Percentiles rank a stretch among this genome's conserved stretches.
Conservation (phyloP, 2,113 vertebrate species). For the Eonycteris spelaea region DNA sequence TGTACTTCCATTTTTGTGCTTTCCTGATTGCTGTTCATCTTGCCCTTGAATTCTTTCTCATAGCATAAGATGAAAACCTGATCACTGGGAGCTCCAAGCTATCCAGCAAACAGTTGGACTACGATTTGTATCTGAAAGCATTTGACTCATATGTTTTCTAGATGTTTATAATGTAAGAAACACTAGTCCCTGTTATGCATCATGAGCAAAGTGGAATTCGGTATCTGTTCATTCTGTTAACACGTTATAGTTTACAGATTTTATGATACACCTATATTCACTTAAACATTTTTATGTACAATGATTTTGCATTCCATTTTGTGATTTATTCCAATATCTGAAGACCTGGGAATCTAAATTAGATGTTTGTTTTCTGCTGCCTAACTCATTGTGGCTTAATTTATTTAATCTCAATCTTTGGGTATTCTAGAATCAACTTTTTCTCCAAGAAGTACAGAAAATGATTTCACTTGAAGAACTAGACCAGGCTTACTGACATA, state of each 20-base stretch:
- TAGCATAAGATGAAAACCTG: no score
- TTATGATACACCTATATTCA: neutral
- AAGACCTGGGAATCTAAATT: neutral
- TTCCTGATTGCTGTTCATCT: no score
- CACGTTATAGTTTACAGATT: neutral
- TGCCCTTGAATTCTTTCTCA: no score
- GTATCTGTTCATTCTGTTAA: neutral
- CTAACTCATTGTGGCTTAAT: neutral
- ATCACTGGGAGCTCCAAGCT: no score
- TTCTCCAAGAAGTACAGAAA: neutral
- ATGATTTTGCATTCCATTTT: neutral
- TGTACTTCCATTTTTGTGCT: no score
- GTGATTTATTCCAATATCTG: neutral
- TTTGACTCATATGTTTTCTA: neutral
- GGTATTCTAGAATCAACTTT: neutral
- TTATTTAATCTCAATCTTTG: neutral
- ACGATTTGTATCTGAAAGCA: neutral
- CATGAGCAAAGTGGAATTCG: neutral
- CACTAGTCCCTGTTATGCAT: neutral
- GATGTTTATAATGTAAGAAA: neutral
- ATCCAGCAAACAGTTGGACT: neutral
- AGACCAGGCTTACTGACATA: neutral
- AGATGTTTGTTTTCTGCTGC: neutral
- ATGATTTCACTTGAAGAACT: neutral
- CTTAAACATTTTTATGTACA: neutral